Evolutionary conservation across 1,140 invertebrate species (phyloP).

Genomic region (Arion vulgaris): DNA sequence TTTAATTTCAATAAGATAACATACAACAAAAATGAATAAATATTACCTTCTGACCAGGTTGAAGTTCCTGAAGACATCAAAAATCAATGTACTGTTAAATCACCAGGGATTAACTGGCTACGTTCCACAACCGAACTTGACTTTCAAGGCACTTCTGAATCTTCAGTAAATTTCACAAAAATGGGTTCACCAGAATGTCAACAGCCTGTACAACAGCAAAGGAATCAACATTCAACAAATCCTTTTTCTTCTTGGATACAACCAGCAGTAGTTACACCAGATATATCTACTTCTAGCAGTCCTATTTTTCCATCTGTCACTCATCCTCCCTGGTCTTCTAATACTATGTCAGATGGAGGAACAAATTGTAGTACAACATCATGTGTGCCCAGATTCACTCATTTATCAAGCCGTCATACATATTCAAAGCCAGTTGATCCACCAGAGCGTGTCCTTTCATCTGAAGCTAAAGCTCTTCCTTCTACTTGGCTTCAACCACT

Average conservation of each 20-base stretch:
- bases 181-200: background rate
- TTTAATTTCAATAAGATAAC: too few relatives aligned
- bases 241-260: background rate
- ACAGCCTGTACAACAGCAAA: background rate
- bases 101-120: too few relatives aligned
- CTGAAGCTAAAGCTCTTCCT: background rate
- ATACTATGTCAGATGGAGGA: background rate
- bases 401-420: background rate
- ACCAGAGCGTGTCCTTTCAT: background rate
- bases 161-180: too few relatives aligned
- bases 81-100: too few relatives aligned
- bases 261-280: background rate
- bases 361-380: background rate
- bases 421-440: background rate
- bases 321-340: background rate
- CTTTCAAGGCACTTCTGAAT: too few relatives aligned
- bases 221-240: background rate
- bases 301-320: background rate
- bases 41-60: too few relatives aligned
- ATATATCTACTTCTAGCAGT: background rate
- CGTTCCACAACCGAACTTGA: too few relatives aligned
- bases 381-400: background rate
- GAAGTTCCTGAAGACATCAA: too few relatives aligned
- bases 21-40: too few relatives aligned
- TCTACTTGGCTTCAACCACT: background rate